Base-by-base conservation (phyloP, 2,888 invertebrate species). In the Stratiomys singularior region DNA sequence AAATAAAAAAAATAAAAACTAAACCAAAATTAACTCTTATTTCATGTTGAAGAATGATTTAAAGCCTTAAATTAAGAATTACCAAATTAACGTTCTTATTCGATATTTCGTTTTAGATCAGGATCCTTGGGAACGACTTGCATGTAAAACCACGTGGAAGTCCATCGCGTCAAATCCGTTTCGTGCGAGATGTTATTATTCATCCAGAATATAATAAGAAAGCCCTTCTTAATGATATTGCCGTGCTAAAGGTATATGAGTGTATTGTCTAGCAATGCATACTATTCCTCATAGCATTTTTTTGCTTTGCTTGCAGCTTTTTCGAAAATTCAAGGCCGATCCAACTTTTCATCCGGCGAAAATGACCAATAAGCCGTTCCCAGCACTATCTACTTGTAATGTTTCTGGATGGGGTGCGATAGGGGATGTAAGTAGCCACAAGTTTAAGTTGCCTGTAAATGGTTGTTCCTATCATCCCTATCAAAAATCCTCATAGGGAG, bases 371-470 rank as follows among this genome's bases (percentile, higher is more conserved):
- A 15, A 47, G 9, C 47, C 23, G 21, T 44, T 23, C 15, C 52
- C 18, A 23, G 25, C 21, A 47, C 15, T 7, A 25, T 15, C 5
- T 11, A 1, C 4, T 25, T 71, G 47, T 52, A 23, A 27, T 23
- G 47, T 71, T n/a, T 47, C 47, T 1, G 71, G 71, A 47, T 71
- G 71, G 71, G 71, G 71, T 1, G 27, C n/a, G 13, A 21, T 9
- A 1, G 46, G 1, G 0, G 71, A 13, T n/a, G 64, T 64, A 64
- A 52, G 52, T 63, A 25, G 13, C 18, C 25, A 23, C 7, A 2
- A 44, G 46, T 44, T 44, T 44, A 44, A 44, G 15, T 44, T 44
- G 15, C 9, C 15, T 44, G 15, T 44, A 44, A 44, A 0, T 15
- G 15, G 9, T 44, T 44, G 9, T 15, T 44, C n/a, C n/a, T n/a